These are phyloP conservation scores for Lissonota sp. DNA, from an alignment of 2,888 invertebrate genomes.

Conservation along the genomic window DNA sequence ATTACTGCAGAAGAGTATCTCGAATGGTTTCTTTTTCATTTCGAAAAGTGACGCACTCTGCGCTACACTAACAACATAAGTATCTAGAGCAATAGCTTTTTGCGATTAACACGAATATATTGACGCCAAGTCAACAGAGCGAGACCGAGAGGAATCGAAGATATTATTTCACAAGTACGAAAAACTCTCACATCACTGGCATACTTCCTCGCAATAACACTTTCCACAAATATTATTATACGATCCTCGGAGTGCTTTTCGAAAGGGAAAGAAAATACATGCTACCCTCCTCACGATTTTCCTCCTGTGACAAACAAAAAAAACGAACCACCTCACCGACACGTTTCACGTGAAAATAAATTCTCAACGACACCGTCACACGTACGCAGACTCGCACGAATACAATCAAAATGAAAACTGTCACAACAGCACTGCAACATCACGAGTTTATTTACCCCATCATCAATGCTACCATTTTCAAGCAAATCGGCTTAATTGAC, in stretches of 20 bases:
- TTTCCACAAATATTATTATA: conserved; percentile 1
- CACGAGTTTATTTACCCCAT: conserved; percentile 10
- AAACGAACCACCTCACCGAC: conserved; percentile 40
- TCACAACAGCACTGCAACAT: conserved; percentile 23
- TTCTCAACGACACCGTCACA: conserved; percentile 39
- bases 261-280: conserved; percentile 1
- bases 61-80: conserved; percentile 66
- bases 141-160: conserved; percentile 17
- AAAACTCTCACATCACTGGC: conserved; percentile 45
- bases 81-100: conserved; percentile 70
- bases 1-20: too few species aligned
- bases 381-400: conserved; percentile 59
- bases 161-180: conserved; percentile 20
- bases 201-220: conserved; percentile 32
- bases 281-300: conserved; percentile 25
- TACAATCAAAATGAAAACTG: conserved; percentile 28
- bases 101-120: conserved; percentile 74
- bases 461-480: conserved; percentile 24
- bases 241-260: conserved; percentile 23
- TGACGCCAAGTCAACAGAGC: conserved; percentile 26
- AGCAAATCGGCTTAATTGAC: neutral
- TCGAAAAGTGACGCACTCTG: too few species aligned
- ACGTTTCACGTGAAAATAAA: neutral
- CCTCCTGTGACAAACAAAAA: conserved; percentile 24
- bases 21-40: too few species aligned